Evolutionary conservation across 2,113 vertebrate genomes (phyloP).

Genomic region (Anarhynchus alexandrinus): DNA sequence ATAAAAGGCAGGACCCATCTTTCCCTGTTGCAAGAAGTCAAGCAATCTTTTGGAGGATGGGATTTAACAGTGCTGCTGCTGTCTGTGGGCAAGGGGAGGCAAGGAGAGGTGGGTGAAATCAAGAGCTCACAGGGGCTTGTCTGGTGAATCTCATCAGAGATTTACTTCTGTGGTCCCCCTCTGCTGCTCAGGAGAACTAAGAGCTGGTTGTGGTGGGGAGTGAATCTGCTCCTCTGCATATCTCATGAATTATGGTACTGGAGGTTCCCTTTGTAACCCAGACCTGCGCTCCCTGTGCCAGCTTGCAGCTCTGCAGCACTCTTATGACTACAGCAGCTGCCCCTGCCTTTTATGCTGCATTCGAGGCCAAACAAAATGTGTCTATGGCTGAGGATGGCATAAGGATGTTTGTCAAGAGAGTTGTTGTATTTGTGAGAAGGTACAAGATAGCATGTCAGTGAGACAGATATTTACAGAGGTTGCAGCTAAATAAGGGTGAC

Average conservation of each 20-base stretch:
- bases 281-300: not conserved
- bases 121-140: not conserved
- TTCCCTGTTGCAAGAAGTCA: not conserved
- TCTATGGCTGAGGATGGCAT: not conserved
- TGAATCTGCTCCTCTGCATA: not conserved
- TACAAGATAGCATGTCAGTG: not conserved
- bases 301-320: not conserved
- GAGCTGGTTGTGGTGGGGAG: not conserved
- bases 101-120: not conserved
- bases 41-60: not conserved
- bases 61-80: not conserved
- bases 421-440: not conserved
- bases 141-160: not conserved
- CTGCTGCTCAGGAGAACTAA: not conserved
- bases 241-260: accelerated
- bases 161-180: not conserved
- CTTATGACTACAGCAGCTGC: not conserved
- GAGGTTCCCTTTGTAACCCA: not conserved
- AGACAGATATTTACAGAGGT: not conserved
- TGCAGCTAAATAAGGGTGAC: not conserved
- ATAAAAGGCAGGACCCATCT: not conserved
- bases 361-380: not conserved
- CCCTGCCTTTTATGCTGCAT: not conserved
- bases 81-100: not conserved
- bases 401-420: not conserved